Evolutionary conservation across 2,888 invertebrate species (phyloP).

Genomic region (Cloeon dipterum): DNA sequence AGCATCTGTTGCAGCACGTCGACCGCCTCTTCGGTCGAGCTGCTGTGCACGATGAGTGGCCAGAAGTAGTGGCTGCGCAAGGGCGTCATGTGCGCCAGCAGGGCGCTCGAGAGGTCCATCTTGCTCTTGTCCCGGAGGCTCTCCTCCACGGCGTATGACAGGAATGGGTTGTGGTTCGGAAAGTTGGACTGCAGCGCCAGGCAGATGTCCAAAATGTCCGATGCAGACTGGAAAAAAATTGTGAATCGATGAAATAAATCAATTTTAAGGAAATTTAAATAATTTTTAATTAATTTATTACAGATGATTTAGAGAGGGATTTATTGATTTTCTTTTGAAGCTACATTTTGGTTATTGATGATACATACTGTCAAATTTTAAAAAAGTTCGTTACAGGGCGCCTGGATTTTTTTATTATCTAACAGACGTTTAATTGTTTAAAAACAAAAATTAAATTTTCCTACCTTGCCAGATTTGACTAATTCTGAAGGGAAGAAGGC

Average conservation of each 20-base stretch:
- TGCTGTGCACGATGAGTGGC: not conserved
- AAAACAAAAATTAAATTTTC: not conserved
- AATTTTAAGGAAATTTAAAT: no score
- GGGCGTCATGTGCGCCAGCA: not conserved
- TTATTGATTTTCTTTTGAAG: no score
- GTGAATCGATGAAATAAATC: no score
- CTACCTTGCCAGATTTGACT: not conserved
- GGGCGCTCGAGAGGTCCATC: not conserved
- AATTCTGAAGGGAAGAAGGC: not conserved
- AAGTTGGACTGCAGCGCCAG: not conserved
- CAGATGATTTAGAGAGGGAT: no score
- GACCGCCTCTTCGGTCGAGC: not conserved
- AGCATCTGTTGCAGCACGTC: not conserved
- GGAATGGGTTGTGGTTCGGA: not conserved
- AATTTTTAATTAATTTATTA: no score
- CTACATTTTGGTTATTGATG: no score
- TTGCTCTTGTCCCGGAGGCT: not conserved
- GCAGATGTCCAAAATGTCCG: not conserved
- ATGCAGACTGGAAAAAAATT: no score
- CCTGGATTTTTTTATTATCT: no score
- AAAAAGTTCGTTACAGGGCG: no score
- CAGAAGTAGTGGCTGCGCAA: conserved; percentile 3
- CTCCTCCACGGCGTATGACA: not conserved
- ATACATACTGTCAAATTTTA: no score
- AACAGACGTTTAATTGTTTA: no score